Percentiles rank a stretch among this genome's conserved stretches.
Evolutionary conservation across 2,888 invertebrate species (phyloP).

Genomic region (Phortica magna): DNA sequence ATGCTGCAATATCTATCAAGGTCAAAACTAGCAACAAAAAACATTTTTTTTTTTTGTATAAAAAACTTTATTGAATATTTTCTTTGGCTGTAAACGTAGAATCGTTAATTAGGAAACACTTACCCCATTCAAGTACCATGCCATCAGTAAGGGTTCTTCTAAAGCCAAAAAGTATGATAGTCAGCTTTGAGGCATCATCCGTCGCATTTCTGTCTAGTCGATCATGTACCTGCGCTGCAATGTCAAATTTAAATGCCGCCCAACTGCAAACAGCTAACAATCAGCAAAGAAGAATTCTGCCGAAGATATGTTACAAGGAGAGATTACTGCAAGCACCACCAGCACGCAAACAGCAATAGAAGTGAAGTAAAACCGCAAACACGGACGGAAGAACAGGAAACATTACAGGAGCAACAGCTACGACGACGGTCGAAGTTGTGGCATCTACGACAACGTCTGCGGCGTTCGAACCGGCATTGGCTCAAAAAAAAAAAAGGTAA

Average conservation of each 20-base stretch:
- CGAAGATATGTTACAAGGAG: slow-evolving; percentile 16
- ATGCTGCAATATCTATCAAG: not conserved
- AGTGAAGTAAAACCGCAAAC: slow-evolving; percentile 55
- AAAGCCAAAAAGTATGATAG: too few relatives aligned
- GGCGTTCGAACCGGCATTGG: not conserved
- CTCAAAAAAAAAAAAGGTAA: too few relatives aligned
- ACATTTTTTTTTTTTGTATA: not conserved
- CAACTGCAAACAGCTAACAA: slow-evolving; percentile 58
- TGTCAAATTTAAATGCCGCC: slow-evolving; percentile 62
- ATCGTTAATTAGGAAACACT: too few relatives aligned
- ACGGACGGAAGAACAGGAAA: slow-evolving; percentile 32
- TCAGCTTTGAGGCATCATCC: too few relatives aligned
- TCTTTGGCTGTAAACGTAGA: too few relatives aligned
- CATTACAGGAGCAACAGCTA: slow-evolving; percentile 18
- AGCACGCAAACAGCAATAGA: slow-evolving; percentile 55
- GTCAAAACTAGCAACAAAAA: too few relatives aligned
- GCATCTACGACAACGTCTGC: not conserved
- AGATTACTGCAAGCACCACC: slow-evolving; percentile 47
- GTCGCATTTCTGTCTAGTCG: not conserved
- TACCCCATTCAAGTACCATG: too few relatives aligned
- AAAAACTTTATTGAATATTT: too few relatives aligned
- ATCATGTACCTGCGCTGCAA: slow-evolving; percentile 46
- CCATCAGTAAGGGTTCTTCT: too few relatives aligned
- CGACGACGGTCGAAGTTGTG: not conserved
- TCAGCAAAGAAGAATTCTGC: slow-evolving; percentile 53